These are phyloP conservation scores for Pelodiscus sinensis DNA, from an alignment of 2,113 vertebrate genomes.

Conservation along the genomic window DNA sequence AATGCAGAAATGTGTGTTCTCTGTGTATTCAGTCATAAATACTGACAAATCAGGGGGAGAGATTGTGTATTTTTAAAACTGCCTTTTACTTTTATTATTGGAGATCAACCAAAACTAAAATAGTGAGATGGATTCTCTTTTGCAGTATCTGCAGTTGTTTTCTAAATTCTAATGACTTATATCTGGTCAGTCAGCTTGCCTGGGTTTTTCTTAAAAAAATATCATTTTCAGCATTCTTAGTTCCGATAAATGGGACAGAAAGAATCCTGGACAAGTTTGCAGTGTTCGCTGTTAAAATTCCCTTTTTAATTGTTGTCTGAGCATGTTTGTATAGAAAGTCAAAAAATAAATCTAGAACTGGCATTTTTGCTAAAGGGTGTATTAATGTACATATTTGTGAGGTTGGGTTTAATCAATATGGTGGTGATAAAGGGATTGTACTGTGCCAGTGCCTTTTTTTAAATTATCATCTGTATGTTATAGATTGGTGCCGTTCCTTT, in stretches of 20 bases:
- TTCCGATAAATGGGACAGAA: neutral
- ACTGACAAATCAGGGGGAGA: neutral
- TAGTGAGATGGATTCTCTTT: neutral
- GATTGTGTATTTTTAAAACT: neutral
- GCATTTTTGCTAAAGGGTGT: neutral
- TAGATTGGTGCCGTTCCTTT: conserved; percentile 95
- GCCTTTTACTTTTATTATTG: neutral
- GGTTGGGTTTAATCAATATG: neutral
- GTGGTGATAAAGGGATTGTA: neutral
- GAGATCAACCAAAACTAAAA: neutral
- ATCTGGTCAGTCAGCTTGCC: neutral
- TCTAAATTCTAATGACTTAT: neutral
- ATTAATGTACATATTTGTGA: neutral
- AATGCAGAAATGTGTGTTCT: neutral
- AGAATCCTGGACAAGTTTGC: neutral
- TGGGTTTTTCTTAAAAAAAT: neutral
- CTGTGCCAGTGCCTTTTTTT: neutral
- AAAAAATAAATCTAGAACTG: neutral
- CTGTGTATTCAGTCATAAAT: neutral
- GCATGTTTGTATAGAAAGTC: neutral
- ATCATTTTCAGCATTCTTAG: neutral
- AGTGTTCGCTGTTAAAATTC: neutral
- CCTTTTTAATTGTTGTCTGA: neutral
- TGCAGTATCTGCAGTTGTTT: neutral
- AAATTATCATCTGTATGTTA: neutral